phyloP scores from a whole-genome alignment of 2,113 vertebrate species.

The Cinclus cinclus region DNA sequence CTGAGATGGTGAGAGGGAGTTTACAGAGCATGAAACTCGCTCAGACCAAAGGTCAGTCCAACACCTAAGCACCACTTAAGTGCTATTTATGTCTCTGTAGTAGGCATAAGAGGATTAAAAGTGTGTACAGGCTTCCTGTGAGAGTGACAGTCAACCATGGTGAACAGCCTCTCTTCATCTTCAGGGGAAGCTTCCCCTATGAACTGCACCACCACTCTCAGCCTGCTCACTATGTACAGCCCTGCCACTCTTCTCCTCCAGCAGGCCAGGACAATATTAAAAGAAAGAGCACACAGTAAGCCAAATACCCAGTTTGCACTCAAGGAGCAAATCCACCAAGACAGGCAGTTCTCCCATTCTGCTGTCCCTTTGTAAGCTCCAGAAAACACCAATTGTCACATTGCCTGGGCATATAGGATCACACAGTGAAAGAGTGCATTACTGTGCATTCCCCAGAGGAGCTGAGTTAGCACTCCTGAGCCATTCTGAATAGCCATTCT shows the following conservation, averaged over 20 bases:
- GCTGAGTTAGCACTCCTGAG: background rate
- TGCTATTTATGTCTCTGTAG: background rate
- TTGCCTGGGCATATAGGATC: background rate
- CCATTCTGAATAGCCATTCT: background rate
- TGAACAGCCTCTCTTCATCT: background rate
- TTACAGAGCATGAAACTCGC: background rate
- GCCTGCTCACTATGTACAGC: background rate
- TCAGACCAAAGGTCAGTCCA: background rate
- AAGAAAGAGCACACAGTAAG: background rate
- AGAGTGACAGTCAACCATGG: background rate
- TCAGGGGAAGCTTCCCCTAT: background rate
- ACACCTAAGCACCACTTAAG: conserved; percentile 8
- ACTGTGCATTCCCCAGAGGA: background rate
- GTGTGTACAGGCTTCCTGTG: background rate
- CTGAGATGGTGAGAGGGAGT: background rate
- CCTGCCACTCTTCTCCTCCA: background rate
- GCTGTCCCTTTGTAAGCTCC: background rate
- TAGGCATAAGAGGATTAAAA: conserved; percentile 6
- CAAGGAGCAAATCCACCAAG: background rate
- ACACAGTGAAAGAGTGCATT: background rate
- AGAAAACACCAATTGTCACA: background rate
- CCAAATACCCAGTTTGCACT: background rate
- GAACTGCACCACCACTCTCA: background rate
- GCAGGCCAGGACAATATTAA: accelerated
- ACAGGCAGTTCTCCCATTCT: background rate